These are phyloP conservation scores for Troides oblongomaculatus DNA, from an alignment of 2,888 invertebrate genomes.

Conservation along the genomic window DNA sequence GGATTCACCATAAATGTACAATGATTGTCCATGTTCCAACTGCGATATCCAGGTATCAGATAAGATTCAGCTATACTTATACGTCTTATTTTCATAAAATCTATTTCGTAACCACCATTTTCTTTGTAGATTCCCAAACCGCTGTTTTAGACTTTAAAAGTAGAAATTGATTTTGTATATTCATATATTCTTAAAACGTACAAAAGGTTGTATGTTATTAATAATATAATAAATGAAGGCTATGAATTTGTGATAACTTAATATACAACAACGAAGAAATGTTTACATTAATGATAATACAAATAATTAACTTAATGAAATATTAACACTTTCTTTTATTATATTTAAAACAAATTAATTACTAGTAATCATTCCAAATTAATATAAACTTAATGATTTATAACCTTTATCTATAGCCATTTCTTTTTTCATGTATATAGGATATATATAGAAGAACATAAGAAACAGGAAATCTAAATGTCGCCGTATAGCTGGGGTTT, in stretches of 20 bases:
- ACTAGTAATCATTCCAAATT: background rate
- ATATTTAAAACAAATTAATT: background rate
- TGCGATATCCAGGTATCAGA: background rate
- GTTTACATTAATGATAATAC: no score
- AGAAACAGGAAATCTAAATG: constrained; percentile 36
- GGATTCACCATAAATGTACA: background rate
- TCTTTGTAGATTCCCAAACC: no score
- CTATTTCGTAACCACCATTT: no score
- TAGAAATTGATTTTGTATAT: no score
- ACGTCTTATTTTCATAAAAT: background rate
- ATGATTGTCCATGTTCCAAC: background rate
- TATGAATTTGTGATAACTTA: background rate
- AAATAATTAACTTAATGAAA: no score
- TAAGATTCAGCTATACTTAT: background rate
- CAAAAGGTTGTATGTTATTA: no score
- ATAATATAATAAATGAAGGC: no score
- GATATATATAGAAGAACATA: background rate
- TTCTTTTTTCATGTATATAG: background rate
- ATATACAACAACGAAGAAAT: background rate
- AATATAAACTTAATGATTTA: background rate
- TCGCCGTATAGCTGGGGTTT: constrained; percentile 89
- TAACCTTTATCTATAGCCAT: background rate
- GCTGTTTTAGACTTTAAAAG: no score
- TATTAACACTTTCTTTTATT: background rate
- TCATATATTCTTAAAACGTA: no score